phyloP scores from a whole-genome alignment of 2,113 vertebrate species.

The Tiliqua scincoides region DNA sequence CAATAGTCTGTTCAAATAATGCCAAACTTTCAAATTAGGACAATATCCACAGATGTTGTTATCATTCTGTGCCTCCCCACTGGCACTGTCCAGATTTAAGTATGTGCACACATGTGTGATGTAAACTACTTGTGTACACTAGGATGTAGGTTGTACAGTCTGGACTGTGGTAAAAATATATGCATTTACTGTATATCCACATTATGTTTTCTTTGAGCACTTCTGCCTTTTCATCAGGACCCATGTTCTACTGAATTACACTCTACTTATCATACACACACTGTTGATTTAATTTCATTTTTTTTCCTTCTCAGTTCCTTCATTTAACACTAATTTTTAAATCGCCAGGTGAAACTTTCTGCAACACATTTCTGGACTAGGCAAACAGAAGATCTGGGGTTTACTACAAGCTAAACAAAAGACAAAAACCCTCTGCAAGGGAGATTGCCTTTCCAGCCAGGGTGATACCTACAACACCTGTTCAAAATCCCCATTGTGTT shows the following conservation, averaged over 20 bases:
- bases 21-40: background rate
- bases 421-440: conserved; percentile 31
- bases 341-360: conserved; percentile 17
- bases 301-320: conserved; percentile 20
- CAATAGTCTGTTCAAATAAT: conserved; percentile 2
- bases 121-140: background rate
- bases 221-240: conserved; percentile 30
- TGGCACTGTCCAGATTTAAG: background rate
- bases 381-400: background rate
- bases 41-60: background rate
- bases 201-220: background rate
- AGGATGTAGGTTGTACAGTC: accelerated
- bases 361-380: background rate
- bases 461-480: conserved; percentile 61
- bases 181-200: conserved; percentile 30
- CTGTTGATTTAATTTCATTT: conserved; percentile 16
- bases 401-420: conserved; percentile 64
- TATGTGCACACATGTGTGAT: background rate
- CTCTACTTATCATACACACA: conserved; percentile 16
- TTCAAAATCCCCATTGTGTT: conserved; percentile 59
- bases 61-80: background rate
- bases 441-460: background rate
- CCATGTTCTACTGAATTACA: conserved; percentile 37
- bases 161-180: background rate
- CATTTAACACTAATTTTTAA: conserved; percentile 32